Evolutionary conservation across 2,797 vertebrate genomes (phyloP), one percentile per base, ranked within the genome.

Genomic region (Anas capensis): DNA sequence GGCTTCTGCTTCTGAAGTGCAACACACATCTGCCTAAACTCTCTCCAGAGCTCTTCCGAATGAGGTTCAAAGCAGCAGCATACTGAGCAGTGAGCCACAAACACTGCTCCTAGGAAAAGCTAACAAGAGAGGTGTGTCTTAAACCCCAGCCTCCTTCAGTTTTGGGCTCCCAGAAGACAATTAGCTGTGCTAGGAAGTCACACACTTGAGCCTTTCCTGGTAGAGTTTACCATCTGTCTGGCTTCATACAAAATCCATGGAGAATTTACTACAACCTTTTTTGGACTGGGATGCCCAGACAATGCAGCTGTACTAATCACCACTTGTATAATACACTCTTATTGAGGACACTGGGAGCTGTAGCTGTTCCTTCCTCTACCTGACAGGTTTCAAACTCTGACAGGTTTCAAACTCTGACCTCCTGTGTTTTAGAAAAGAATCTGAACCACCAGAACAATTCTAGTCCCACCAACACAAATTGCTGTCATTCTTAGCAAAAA

Each of bases 1-100:
- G 48, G 42, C 36, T 65, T 75, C 72, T 61, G 56, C 78, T 77
- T 91, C 77, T 86, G 84, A 93, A 92, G 65, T 46, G 49, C 77
- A 58, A 79, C 18, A 46, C 62, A 69, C 54, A 57, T 58, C 65
- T 75, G 36, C 33, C 70, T 84, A 56, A 12, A 1, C 33, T 69
- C 56, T 80, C 29, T 21, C 11, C 1, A 14, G 44, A 0, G 0
- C 23, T 57, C 56, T 75, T 77, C 61, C 1, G 1, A 85, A 76
- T 8, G 44, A 78, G 29, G 57, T 34, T 87, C 54, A 96, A 92
- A 90, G 90, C 61, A 91, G 69, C 15, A 69, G 26, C 40, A 68
- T 2, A 1, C 53, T 27, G 48, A 94, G 82, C 40, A 71, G 36
- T 10, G 40, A 90, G 64, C 65, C 61, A 81, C 57, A 83, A 94